A percentile compares a stretch with the other conserved stretches of the same genome.
phyloP scores from a whole-genome alignment of 1,140 invertebrate genomes.

The Drosophila subobscura region DNA sequence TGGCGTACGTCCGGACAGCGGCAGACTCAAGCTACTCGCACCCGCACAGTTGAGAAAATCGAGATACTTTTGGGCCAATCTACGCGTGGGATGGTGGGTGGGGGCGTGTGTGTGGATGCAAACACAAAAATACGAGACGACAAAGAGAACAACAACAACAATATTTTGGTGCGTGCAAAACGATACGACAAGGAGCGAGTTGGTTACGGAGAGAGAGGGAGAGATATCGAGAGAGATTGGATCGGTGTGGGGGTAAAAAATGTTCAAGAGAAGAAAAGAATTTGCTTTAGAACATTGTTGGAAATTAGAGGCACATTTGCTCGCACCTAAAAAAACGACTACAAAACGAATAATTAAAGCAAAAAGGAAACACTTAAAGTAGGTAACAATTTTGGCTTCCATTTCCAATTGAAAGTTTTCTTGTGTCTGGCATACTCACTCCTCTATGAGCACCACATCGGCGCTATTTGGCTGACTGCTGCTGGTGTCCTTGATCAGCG shows the following conservation, averaged over 20 bases:
- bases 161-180: slow-evolving; percentile 55
- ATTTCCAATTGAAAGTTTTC: not conserved
- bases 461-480: slow-evolving; percentile 81
- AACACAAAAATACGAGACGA: slow-evolving; percentile 52
- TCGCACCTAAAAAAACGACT: slow-evolving; percentile 17
- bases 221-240: slow-evolving; percentile 23
- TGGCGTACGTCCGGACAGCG: slow-evolving; percentile 54
- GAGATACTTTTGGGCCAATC: slow-evolving; percentile 62
- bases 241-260: slow-evolving; percentile 52
- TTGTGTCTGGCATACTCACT: slow-evolving; percentile 85
- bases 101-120: slow-evolving; percentile 31
- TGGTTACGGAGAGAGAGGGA: slow-evolving; percentile 22
- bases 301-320: not conserved
- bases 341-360: not conserved
- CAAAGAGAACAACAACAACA: slow-evolving; percentile 50
- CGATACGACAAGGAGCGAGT: slow-evolving; percentile 57
- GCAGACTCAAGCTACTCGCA: slow-evolving; percentile 59
- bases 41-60: slow-evolving; percentile 70
- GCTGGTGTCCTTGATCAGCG: slow-evolving; percentile 86
- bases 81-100: slow-evolving; percentile 24
- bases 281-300: slow-evolving; percentile 51
- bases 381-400: not conserved
- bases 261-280: slow-evolving; percentile 69
- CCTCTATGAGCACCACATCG: slow-evolving; percentile 85
- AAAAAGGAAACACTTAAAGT: slow-evolving; percentile 3